A percentile compares a stretch with the other conserved stretches of the same genome.
phyloP scores from a whole-genome alignment of 2,888 invertebrate genomes.

The Phanerotoma sp. region DNA sequence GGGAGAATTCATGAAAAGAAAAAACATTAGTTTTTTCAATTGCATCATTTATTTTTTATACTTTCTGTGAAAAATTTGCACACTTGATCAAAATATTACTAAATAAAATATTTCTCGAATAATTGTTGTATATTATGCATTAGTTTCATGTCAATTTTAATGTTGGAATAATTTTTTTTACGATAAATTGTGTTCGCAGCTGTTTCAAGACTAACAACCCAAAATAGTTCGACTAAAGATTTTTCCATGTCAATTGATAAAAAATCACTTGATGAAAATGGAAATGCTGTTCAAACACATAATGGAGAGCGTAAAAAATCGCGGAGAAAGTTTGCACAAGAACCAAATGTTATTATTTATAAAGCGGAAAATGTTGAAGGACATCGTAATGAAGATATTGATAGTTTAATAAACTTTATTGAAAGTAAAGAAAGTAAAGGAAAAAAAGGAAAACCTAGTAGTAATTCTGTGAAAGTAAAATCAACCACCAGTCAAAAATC shows the following conservation, averaged over 20 bases:
- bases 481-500: slow-evolving; percentile 53
- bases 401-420: slow-evolving; percentile 76
- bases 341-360: slow-evolving; percentile 54
- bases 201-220: slow-evolving; percentile 43
- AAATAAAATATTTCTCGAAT: too few species aligned
- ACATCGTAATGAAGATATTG: slow-evolving; percentile 76
- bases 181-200: slow-evolving; percentile 35
- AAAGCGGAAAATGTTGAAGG: slow-evolving; percentile 70
- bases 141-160: too few species aligned
- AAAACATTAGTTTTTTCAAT: too few species aligned
- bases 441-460: slow-evolving; percentile 54
- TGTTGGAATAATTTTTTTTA: slow-evolving; percentile 17
- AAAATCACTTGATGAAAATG: slow-evolving; percentile 79
- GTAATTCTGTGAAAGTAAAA: slow-evolving; percentile 50
- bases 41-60: too few species aligned
- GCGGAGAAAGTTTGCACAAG: slow-evolving; percentile 51
- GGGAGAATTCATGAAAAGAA: too few species aligned
- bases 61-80: too few species aligned
- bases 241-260: slow-evolving; percentile 52
- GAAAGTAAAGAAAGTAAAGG: slow-evolving; percentile 62
- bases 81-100: too few species aligned
- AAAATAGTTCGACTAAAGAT: slow-evolving; percentile 44
- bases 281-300: slow-evolving; percentile 68
- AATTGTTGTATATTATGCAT: too few species aligned
- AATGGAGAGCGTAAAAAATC: slow-evolving; percentile 50